phyloP scores from a whole-genome alignment of 2,113 vertebrate genomes.

The Clupea harengus region DNA sequence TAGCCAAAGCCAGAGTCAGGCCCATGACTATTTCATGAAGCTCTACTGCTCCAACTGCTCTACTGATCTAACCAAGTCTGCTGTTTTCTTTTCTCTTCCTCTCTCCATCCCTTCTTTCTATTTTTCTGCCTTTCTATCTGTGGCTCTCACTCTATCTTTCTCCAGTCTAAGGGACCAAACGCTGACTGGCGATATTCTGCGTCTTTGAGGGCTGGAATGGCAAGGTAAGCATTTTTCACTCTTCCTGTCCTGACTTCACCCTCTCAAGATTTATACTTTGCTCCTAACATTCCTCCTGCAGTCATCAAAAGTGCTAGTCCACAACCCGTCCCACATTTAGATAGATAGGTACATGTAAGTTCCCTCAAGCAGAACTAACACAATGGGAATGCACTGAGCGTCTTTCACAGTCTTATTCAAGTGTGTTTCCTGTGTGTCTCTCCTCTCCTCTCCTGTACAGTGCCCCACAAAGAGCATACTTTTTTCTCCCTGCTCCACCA shows the following conservation, averaged over 20 bases:
- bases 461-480: neutral
- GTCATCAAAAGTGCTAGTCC: neutral
- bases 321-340: neutral
- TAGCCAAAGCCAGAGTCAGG: slow-evolving; percentile 48
- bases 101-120: slow-evolving; percentile 33
- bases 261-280: neutral
- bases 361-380: neutral
- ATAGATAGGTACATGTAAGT: neutral
- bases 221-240: slow-evolving; percentile 81
- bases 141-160: slow-evolving; percentile 48
- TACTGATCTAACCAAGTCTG: slow-evolving; percentile 44
- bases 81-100: slow-evolving; percentile 48
- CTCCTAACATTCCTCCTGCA: neutral
- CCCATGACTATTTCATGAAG: slow-evolving; percentile 73
- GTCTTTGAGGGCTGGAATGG: slow-evolving; percentile 92
- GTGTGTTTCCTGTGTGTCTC: neutral
- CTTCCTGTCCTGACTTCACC: neutral
- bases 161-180: slow-evolving; percentile 91
- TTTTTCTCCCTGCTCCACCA: neutral
- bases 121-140: slow-evolving; percentile 49
- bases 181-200: slow-evolving; percentile 99
- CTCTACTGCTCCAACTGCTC: slow-evolving; percentile 37
- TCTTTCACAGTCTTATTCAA: neutral
- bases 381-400: neutral
- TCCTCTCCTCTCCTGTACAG: neutral